A percentile compares a stretch with the other conserved stretches of the same genome.
These are phyloP conservation scores for Lordiphosa stackelbergi DNA, from an alignment of 1,140 invertebrate genomes.

Conservation along the genomic window DNA sequence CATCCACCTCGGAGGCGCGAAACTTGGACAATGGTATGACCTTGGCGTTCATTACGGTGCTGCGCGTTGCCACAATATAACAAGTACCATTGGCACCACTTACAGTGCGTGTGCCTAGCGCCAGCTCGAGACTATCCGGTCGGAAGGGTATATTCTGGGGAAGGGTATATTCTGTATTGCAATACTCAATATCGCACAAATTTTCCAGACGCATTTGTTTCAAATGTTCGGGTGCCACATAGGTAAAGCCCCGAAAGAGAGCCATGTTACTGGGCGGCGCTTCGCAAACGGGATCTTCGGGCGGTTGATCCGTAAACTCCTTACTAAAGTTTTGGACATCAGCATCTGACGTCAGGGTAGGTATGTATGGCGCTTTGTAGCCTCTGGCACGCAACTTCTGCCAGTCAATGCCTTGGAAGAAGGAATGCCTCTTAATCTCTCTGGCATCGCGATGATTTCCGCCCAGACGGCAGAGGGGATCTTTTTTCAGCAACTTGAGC, in stretches of 20 bases:
- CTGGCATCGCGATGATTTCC: constrained; percentile 87
- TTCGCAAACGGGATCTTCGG: constrained; percentile 92
- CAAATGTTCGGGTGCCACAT: constrained; percentile 90
- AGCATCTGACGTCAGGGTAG: constrained; percentile 87
- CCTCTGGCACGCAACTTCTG: constrained; percentile 84
- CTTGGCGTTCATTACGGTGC: constrained; percentile 78
- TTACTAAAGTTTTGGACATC: constrained; percentile 97
- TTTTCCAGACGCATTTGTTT: constrained; percentile 51
- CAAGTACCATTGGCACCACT: constrained; percentile 59
- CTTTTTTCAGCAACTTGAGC: constrained; percentile 89
- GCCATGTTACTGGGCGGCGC: constrained; percentile 90
- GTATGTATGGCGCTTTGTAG: constrained; percentile 89
- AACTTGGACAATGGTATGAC: constrained; percentile 84
- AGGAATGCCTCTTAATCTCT: constrained; percentile 91
- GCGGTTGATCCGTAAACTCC: constrained; percentile 94
- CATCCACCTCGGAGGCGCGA: constrained; percentile 68
- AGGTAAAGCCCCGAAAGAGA: constrained; percentile 95
- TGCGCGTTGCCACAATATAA: constrained; percentile 47
- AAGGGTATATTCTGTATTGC: constrained; percentile 49
- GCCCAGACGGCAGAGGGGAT: constrained; percentile 90
- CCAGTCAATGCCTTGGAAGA: constrained; percentile 91
- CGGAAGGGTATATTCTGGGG: constrained; percentile 49
- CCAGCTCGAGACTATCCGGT: constrained; percentile 47
- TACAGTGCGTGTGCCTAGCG: constrained; percentile 33
- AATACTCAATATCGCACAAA: constrained; percentile 56